Evolutionary conservation across 2,888 invertebrate species (phyloP), one percentile per base, ranked within the genome.

Genomic region (Neoaliturus tenellus): DNA sequence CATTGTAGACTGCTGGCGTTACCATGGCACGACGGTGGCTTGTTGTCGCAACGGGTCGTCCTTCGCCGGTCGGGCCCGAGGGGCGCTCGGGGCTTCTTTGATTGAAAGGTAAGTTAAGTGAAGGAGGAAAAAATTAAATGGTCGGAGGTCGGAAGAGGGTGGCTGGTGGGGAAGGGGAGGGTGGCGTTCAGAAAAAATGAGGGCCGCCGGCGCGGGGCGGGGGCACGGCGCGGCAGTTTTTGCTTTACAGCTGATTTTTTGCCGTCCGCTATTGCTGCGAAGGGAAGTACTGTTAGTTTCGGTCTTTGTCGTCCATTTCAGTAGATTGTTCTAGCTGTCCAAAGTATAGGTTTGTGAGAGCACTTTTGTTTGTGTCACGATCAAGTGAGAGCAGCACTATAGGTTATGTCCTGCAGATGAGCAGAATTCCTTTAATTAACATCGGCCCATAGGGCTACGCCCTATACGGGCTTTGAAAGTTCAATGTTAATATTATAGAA

Each of bases 71-170:
- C 28, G 28, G 28, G 28, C 62, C 12, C 28, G 5, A 31, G 28
- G 62, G 25, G 62, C 31, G 20, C 62, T 20, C 28, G 62, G 28
- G 28, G 25, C 1, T 62, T 31, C 62, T 62, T 62, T 62, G 62
- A 62, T 62, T 62, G 62, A 62, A 51, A 62, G 62, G 62, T 62
- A 62, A 62, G 62, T 62, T 62, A 62, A 62, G 62, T 14, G 62
- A 62, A 28, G 55, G 55, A 5, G 28, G 28, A 62, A 62, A 62
- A 58, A 62, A 62, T 28, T 62, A 62, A 62, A 62, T 62, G 62
- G 62, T 31, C 62, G 28, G 25, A 62, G 62, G 62, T 31, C 62
- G 28, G 25, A 62, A 28, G 62, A 62, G 62, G 62, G 62, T 62
- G 51, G 51, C 51, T 14, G 20, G 20, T 20, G 62, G 31, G 62